Evolutionary conservation across 2,888 invertebrate species (phyloP), one percentile per base, ranked within the genome.

Genomic region (Camptogramma bilineatum): DNA sequence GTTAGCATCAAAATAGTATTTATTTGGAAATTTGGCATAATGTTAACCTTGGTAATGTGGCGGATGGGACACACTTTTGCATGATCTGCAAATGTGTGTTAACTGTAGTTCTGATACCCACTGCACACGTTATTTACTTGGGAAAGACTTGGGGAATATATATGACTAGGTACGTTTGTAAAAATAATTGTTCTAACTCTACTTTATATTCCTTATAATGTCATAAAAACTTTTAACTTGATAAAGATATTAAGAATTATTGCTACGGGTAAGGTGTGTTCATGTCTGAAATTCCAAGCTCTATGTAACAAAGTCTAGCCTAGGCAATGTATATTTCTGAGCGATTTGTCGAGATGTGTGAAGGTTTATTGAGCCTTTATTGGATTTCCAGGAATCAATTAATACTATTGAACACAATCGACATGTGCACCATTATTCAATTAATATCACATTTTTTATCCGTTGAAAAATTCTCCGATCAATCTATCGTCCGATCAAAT

Each of bases 251-350:
- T 53, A 10, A 10, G 4, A 52, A 17, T 42, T 18, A 53, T 42
- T 42, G 39, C 18, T 7, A 28, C 50, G 17, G 39, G 19, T 42
- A 13, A 52, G n/a, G 28, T 46, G 18, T 47, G 42, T 13, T 51
- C 73, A 48, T 71, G 68, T 85, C 81, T 84, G 65, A 56, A 34
- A 21, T 51, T 75, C 77, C 53, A 21, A 52, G 66, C 66, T 84
- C 85, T 83, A 76, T 67, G 69, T 74, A 5, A 44, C 80, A 71
- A 74, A 73, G 81, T 84, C 83, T 83, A 85, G 82, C 86, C 84
- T 84, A 86, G 83, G 86, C 84, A 85, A 83, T 83, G 82, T 86
- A n/a, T 83, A 81, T 81, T 77, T 75, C 75, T 70, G 66, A 79
- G 76, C 76, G 75, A 84, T 81, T 83, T 78, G 71, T 74, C 69